These are phyloP conservation scores for Mallateleia sp. DNA, from an alignment of 2,888 invertebrate genomes.

Conservation along the genomic window DNA sequence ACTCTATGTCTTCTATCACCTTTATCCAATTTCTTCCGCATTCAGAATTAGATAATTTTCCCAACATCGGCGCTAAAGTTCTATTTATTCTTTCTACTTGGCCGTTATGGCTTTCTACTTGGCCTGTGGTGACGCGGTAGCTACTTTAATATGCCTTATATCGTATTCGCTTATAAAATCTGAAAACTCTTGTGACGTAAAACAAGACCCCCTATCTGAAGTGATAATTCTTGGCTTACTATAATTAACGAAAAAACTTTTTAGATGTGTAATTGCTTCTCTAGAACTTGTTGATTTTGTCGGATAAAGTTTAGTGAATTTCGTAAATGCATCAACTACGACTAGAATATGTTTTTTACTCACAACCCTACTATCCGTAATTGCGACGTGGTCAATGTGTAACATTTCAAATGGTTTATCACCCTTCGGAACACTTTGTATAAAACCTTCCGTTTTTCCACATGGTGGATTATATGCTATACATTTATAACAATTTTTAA, in stretches of 20 bases:
- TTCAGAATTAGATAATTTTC: slow-evolving; percentile 52
- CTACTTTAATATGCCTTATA: slow-evolving; percentile 72
- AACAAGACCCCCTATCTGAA: slow-evolving; percentile 76
- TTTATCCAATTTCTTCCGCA: slow-evolving; percentile 66
- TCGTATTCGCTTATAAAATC: slow-evolving; percentile 67
- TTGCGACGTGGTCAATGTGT: slow-evolving; percentile 27
- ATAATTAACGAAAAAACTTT: slow-evolving; percentile 62
- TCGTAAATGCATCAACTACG: slow-evolving; percentile 76
- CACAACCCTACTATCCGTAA: slow-evolving; percentile 2
- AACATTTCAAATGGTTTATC: slow-evolving; percentile 29
- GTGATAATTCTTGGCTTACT: slow-evolving; percentile 64
- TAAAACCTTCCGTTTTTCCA: slow-evolving; percentile 29
- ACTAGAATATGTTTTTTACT: slow-evolving; percentile 37
- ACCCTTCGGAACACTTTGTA: slow-evolving; percentile 22
- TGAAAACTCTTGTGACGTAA: slow-evolving; percentile 76
- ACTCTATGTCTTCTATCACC: not conserved
- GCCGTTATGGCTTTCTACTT: too few species aligned
- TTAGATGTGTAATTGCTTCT: slow-evolving; percentile 63
- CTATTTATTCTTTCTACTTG: slow-evolving; percentile 79
- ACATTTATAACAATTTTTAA: slow-evolving; percentile 32
- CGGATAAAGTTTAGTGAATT: slow-evolving; percentile 80
- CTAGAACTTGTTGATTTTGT: slow-evolving; percentile 60
- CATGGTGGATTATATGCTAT: slow-evolving; percentile 7
- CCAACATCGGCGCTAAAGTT: slow-evolving; percentile 68
- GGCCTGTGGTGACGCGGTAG: slow-evolving; percentile 79